These are phyloP conservation scores for Eremophila alpestris DNA, from an alignment of 2,797 vertebrate species.

Conservation along the genomic window DNA sequence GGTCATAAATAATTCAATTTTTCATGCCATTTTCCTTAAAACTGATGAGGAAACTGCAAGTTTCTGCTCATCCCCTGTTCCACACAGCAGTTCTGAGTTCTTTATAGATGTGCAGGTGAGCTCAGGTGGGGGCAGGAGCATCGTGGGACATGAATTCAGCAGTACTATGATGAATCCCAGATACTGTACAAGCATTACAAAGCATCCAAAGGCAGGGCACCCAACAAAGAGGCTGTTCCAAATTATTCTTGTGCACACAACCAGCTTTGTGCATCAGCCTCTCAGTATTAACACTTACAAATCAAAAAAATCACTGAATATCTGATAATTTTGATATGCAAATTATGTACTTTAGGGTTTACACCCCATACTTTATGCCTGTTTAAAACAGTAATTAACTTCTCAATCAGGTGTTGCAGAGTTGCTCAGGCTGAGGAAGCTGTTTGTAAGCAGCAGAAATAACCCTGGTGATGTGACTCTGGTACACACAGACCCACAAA, in stretches of 20 bases:
- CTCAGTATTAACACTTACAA: neutral
- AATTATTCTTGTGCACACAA: neutral
- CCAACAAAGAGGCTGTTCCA: too few relatives aligned
- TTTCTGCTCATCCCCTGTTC: neutral
- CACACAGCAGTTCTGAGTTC: neutral
- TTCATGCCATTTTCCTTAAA: conserved; percentile 8
- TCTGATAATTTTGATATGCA: neutral
- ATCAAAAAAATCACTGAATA: neutral
- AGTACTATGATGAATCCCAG: neutral
- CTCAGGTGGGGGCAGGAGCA: neutral
- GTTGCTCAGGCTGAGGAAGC: neutral
- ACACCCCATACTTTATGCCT: neutral
- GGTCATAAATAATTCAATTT: conserved; percentile 1
- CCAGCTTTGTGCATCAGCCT: neutral
- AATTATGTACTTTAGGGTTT: neutral
- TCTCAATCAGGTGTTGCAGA: neutral
- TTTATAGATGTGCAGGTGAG: neutral
- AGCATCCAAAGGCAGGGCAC: neutral
- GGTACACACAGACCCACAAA: neutral
- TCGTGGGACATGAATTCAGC: neutral
- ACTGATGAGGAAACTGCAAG: neutral
- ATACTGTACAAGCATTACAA: neutral
- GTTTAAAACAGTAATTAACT: neutral
- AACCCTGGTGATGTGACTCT: neutral
- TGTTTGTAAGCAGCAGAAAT: neutral